Conservation (phyloP, 2,797 vertebrate species). For the Pachyuromys duprasi region DNA sequence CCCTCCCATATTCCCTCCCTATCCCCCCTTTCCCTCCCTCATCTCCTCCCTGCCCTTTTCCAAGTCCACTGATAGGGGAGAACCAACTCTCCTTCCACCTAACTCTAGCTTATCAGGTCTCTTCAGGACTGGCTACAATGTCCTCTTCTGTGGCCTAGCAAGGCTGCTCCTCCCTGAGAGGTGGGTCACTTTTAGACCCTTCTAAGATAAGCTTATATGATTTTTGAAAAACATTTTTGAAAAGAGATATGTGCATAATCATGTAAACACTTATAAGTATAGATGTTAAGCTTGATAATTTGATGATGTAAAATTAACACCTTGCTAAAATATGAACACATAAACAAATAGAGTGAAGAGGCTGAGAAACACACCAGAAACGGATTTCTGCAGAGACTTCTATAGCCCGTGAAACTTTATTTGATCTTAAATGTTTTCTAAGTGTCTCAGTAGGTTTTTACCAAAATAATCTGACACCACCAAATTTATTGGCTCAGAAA, state of each 20-base stretch:
- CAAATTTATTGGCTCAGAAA: background rate
- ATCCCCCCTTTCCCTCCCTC: no score
- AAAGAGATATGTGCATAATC: background rate
- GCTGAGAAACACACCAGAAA: background rate
- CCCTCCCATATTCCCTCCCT: no score
- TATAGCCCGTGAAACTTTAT: background rate
- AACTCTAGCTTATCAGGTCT: no score
- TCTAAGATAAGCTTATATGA: background rate
- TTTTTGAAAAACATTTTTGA: background rate
- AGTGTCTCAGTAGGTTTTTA: background rate
- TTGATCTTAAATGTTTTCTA: background rate
- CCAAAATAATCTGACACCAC: background rate
- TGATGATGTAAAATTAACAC: background rate
- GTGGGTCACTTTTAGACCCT: background rate
- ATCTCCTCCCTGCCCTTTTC: no score
- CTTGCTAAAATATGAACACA: background rate
- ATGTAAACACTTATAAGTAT: background rate
- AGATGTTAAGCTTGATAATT: background rate
- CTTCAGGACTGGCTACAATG: no score
- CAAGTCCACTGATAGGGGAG: no score
- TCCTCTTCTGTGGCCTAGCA: no score
- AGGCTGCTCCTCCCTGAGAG: no score
- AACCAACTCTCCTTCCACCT: no score
- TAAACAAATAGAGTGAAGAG: background rate
- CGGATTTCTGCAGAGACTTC: background rate